Evolutionary conservation across 2,113 vertebrate species (phyloP).

Genomic region (Columba janthina): DNA sequence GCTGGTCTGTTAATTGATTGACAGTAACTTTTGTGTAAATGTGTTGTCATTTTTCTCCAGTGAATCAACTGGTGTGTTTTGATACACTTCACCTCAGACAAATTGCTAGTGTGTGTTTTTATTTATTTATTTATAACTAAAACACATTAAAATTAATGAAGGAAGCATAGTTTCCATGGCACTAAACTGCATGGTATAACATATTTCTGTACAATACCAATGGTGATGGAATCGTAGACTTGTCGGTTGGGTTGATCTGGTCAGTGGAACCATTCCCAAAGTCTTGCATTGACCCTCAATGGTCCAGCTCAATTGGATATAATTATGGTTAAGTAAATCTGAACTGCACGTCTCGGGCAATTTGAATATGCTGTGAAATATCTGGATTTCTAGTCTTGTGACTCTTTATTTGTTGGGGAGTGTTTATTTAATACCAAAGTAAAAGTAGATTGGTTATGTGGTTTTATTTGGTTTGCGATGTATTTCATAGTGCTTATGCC

Average conservation of each 20-base stretch:
- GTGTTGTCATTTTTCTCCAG: background rate
- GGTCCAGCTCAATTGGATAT: background rate
- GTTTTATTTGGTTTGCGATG: background rate
- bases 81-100: background rate
- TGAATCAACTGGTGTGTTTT: background rate
- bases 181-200: background rate
- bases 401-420: background rate
- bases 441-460: background rate
- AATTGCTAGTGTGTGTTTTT: background rate
- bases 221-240: background rate
- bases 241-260: background rate
- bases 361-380: background rate
- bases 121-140: background rate
- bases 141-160: background rate
- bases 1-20: background rate
- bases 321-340: background rate
- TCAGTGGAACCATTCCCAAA: background rate
- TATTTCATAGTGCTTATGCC: background rate
- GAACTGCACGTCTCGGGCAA: background rate
- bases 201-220: background rate
- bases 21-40: background rate
- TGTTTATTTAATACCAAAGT: background rate
- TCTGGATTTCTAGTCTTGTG: background rate
- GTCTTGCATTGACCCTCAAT: background rate
- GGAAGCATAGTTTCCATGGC: background rate